phyloP scores from a whole-genome alignment of 2,888 invertebrate genomes.

The Chirona hameri region DNA sequence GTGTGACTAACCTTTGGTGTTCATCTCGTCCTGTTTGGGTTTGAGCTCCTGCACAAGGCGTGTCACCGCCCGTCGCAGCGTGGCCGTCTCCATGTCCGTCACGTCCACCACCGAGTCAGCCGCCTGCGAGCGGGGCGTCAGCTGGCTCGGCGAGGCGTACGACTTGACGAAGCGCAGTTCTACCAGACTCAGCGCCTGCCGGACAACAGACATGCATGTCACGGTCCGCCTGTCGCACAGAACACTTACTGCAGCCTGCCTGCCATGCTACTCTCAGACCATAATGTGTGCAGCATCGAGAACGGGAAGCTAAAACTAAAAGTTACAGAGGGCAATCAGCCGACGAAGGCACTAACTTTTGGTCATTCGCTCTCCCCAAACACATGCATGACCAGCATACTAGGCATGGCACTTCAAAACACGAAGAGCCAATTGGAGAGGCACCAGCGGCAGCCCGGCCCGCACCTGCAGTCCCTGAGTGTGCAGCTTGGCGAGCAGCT shows the following conservation, averaged over 20 bases:
- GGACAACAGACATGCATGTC: not conserved
- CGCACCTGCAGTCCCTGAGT: not conserved
- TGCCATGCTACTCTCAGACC: no score
- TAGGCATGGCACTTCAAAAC: no score
- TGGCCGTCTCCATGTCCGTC: not conserved
- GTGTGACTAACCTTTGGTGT: not conserved
- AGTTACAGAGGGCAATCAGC: no score
- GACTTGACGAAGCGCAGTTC: conserved; percentile 4
- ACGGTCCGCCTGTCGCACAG: not conserved
- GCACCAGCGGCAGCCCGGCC: not conserved
- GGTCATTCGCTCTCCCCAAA: no score
- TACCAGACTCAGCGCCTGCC: not conserved
- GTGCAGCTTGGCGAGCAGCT: conserved; percentile 23
- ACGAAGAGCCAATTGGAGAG: no score
- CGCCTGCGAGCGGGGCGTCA: not conserved
- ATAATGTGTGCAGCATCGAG: no score
- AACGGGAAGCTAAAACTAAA: no score
- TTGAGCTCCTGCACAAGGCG: not conserved
- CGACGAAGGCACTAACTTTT: no score
- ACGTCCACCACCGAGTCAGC: not conserved
- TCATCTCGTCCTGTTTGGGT: not conserved
- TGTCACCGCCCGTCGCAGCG: not conserved
- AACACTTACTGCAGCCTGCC: not conserved
- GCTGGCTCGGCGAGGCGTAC: conserved; percentile 4
- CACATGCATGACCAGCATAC: no score